Conservation (phyloP, 2,888 invertebrate genomes). For the Operophtera brumata region DNA sequence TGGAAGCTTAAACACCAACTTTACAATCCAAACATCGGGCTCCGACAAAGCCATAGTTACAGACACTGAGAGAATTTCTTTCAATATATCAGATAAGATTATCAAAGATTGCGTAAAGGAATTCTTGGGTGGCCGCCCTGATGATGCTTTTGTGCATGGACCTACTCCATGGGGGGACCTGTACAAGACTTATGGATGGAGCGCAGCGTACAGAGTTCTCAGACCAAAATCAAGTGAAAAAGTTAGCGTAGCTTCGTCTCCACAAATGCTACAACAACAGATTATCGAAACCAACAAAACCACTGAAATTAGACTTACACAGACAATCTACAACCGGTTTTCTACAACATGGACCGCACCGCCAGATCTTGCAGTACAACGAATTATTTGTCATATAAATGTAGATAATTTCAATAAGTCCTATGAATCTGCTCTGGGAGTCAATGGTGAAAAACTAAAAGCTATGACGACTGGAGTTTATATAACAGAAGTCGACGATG, state of each 20-base stretch:
- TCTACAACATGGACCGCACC: conserved; percentile 9
- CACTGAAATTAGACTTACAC: conserved; percentile 1
- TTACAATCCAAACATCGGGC: conserved; percentile 7
- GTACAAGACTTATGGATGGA: conserved; percentile 35
- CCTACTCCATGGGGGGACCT: conserved; percentile 42
- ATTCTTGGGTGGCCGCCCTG: conserved; percentile 18
- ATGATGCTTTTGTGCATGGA: conserved; percentile 21
- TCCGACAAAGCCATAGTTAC: conserved; percentile 15
- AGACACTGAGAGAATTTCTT: conserved; percentile 10
- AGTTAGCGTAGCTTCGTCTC: background rate
- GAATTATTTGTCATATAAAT: conserved; percentile 3
- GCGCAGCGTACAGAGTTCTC: conserved; percentile 10
- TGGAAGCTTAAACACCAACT: conserved; percentile 10
- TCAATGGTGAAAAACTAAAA: conserved; percentile 8
- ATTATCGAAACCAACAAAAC: conserved; percentile 4
- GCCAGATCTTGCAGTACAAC: conserved; percentile 1
- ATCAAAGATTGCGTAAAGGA: conserved; percentile 19
- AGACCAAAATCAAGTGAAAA: conserved; percentile 14
- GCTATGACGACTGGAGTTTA: background rate
- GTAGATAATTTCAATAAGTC: conserved; percentile 9
- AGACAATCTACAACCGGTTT: conserved; percentile 14
- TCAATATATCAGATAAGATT: conserved; percentile 10
- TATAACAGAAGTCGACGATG: conserved; percentile 2
- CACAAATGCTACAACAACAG: conserved; percentile 15
- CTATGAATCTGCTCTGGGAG: conserved; percentile 4